phyloP scores from a whole-genome alignment of 2,888 invertebrate species.

The Zeuzera pyrina region DNA sequence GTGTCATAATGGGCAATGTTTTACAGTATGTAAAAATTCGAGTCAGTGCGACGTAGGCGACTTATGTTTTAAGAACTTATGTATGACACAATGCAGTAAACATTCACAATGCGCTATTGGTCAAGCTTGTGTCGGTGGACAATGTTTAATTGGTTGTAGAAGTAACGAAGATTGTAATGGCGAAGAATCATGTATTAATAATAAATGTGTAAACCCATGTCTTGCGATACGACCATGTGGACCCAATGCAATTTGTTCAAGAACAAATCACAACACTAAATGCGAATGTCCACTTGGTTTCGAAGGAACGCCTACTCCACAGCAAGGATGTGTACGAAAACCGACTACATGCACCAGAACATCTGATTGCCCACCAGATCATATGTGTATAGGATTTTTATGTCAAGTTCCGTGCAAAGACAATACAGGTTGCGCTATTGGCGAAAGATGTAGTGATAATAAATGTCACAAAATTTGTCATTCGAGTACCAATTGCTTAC shows the following conservation, averaged over 20 bases:
- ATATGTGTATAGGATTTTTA: slow-evolving; percentile 83
- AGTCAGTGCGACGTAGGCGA: slow-evolving; percentile 87
- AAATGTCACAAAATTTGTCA: slow-evolving; percentile 90
- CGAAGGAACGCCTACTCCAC: slow-evolving; percentile 88
- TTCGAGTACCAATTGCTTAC: slow-evolving; percentile 90
- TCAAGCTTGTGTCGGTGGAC: slow-evolving; percentile 85
- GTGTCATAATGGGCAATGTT: slow-evolving; percentile 88
- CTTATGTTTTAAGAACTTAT: slow-evolving; percentile 83
- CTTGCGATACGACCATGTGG: slow-evolving; percentile 83
- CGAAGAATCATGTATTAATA: slow-evolving; percentile 86
- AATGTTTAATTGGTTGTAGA: slow-evolving; percentile 88
- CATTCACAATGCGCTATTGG: slow-evolving; percentile 86
- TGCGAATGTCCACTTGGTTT: slow-evolving; percentile 90
- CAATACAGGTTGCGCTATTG: slow-evolving; percentile 83
- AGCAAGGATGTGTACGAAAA: slow-evolving; percentile 90
- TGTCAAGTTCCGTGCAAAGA: slow-evolving; percentile 86
- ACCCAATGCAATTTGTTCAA: slow-evolving; percentile 86
- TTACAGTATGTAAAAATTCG: slow-evolving; percentile 82
- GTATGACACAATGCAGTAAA: slow-evolving; percentile 83
- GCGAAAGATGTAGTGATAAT: slow-evolving; percentile 86
- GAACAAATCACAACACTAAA: slow-evolving; percentile 80
- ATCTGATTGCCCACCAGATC: slow-evolving; percentile 82
- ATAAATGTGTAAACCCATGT: slow-evolving; percentile 90
- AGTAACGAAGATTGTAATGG: slow-evolving; percentile 85
- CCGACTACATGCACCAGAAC: slow-evolving; percentile 79